Evolutionary conservation across 2,113 vertebrate species (phyloP).

Genomic region (Atherinomorus stipes): DNA sequence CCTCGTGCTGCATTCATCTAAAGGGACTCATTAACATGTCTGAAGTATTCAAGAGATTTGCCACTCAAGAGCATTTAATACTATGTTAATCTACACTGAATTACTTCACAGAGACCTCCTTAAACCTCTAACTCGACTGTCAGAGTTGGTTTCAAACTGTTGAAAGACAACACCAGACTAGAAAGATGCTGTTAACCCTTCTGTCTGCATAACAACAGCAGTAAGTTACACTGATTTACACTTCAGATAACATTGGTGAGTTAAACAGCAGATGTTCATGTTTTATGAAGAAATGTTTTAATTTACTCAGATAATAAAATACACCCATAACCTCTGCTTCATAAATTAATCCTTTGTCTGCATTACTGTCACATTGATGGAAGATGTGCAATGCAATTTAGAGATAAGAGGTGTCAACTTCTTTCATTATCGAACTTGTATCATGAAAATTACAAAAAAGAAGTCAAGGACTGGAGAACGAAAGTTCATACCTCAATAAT

Average conservation of each 20-base stretch:
- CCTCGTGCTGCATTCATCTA: constrained; percentile 41
- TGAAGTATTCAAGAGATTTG: constrained; percentile 61
- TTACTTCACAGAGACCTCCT: constrained; percentile 42
- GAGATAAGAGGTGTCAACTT: too few species aligned
- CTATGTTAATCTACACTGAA: constrained; percentile 54
- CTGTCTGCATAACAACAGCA: constrained; percentile 1
- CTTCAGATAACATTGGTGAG: background rate
- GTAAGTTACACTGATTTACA: background rate
- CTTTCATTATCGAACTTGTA: too few species aligned
- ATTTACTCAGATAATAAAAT: too few species aligned
- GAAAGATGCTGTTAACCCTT: constrained; percentile 23
- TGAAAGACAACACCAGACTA: constrained; percentile 1
- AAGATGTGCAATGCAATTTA: too few species aligned
- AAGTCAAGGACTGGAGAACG: background rate
- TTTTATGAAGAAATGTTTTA: too few species aligned
- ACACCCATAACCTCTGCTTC: too few species aligned
- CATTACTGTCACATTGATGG: too few species aligned
- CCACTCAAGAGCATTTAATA: constrained; percentile 67
- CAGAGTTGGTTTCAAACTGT: constrained; percentile 33
- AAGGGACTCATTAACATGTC: constrained; percentile 72
- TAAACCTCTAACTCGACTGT: constrained; percentile 26
- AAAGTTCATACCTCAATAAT: too few species aligned
- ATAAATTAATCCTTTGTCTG: too few species aligned
- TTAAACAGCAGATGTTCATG: background rate
- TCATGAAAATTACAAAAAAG: background rate